These are phyloP conservation scores for Phylloscopus collybita DNA, from an alignment of 2,797 vertebrate species.

Conservation along the genomic window DNA sequence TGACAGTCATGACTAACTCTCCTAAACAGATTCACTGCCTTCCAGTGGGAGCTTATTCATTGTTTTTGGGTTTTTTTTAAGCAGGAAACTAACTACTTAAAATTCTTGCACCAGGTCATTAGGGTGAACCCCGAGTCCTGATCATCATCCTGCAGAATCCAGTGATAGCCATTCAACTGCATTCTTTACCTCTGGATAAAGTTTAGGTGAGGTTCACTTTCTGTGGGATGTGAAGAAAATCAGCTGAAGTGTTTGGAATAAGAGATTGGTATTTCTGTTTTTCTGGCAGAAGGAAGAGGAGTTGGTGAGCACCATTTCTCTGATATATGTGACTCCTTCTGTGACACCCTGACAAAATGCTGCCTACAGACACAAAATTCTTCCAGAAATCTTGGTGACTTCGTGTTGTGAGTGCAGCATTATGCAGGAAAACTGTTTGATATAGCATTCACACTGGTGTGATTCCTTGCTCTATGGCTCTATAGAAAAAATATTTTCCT, in stretches of 20 bases:
- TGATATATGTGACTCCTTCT: background rate
- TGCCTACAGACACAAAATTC: background rate
- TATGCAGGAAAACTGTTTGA: background rate
- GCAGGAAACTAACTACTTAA: background rate
- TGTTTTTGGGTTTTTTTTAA: background rate
- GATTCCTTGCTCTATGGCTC: background rate
- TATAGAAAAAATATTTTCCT: background rate
- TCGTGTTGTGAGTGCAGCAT: background rate
- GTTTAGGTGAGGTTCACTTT: background rate
- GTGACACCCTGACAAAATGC: background rate
- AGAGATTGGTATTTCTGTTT: background rate
- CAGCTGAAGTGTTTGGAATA: background rate
- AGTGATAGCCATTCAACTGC: background rate
- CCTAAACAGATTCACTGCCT: background rate
- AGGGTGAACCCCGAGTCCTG: background rate
- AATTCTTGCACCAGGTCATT: background rate
- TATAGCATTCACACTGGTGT: background rate
- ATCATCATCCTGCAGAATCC: background rate
- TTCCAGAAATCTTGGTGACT: background rate
- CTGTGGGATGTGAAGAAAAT: background rate
- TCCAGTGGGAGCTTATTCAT: background rate
- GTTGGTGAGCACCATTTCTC: background rate
- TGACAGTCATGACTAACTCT: background rate
- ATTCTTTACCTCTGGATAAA: background rate
- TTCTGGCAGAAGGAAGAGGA: background rate